Base-by-base conservation (phyloP, 2,113 vertebrate genomes). In the Megaleporinus macrocephalus region DNA sequence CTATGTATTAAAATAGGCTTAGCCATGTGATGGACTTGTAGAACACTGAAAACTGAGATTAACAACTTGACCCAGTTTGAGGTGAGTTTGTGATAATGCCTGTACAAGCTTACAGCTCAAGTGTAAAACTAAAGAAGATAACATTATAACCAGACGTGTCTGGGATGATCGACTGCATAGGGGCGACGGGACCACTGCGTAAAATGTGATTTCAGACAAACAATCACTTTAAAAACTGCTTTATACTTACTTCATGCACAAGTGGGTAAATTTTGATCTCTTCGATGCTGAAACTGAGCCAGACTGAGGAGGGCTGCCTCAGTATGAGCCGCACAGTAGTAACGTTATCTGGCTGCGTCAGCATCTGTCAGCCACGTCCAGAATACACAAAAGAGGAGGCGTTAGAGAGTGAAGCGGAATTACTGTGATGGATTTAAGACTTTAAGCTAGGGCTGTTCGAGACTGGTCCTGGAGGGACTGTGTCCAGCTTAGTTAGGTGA, bases 301-400 rank as follows among this genome's bases (percentile, higher is more conserved):
- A 99, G 33, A 95, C 92, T 0, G 95, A 95, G 2, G 97, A 99
- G 0, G 97, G 97, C 92, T 99, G 97, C 76, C 95, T 92, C 62
- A 97, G 93, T 89, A 99, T 96, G 88, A 99, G 93, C 2, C 97
- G 93, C n/a, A 97, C 81, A 0, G 94, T 93, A 0, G 82, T 79
- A 66, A 99, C 95, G 6, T 94, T 88, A 76, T 95, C 94, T 53
- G 97, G 14, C 0, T 95, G 93, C 59, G 95, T 92, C 85, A 94
- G 91, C 97, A 99, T 97, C 97, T 99, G 83, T 16, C 72, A 75
- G 49, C 1, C 47, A 24, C 73, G 27, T 0, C 68, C 79, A 72
- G 44, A 53, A 68, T 22, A 44, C 61, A 81, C 22, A 80, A 55
- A 12, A 59, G n/a, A 65, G 61, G 24, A 59, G 65, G 36, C 69